Conservation (phyloP, 2,113 vertebrate genomes). For the Coryphaenoides rupestris region DNA sequence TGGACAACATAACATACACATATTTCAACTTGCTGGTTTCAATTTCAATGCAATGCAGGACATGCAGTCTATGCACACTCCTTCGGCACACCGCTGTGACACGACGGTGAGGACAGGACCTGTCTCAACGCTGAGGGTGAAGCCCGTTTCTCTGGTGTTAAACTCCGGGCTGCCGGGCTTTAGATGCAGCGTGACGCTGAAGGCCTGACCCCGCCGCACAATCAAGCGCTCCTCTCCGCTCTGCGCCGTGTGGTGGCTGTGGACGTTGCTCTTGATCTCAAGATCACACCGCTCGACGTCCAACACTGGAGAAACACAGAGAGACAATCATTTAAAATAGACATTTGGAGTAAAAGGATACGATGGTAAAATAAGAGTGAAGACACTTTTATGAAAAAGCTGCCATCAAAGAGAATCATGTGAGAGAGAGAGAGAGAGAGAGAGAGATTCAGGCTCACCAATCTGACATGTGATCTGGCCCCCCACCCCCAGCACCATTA, state of each 20-base stretch:
- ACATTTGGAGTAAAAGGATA: too few relatives aligned
- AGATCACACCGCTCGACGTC: slow-evolving; percentile 76
- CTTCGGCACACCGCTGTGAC: background rate
- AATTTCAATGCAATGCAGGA: background rate
- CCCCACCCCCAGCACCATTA: too few relatives aligned
- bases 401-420: too few relatives aligned
- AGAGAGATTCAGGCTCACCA: too few relatives aligned
- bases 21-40: background rate
- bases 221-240: slow-evolving; percentile 68
- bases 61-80: background rate
- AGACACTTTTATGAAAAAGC: too few relatives aligned
- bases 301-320: slow-evolving; percentile 59
- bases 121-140: slow-evolving; percentile 68
- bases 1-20: slow-evolving; percentile 33
- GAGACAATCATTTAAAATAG: too few relatives aligned
- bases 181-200: slow-evolving; percentile 75
- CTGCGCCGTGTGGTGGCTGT: slow-evolving; percentile 70
- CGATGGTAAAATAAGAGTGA: too few relatives aligned
- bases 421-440: too few relatives aligned
- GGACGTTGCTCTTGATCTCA: slow-evolving; percentile 72
- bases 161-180: slow-evolving; percentile 55
- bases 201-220: slow-evolving; percentile 80
- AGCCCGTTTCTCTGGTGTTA: slow-evolving; percentile 50
- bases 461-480: too few relatives aligned
- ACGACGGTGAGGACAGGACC: slow-evolving; percentile 59